Evolutionary conservation across 2,797 vertebrate species (phyloP), one percentile per base, ranked within the genome.

Genomic region (Sebastes ruberrimus): DNA sequence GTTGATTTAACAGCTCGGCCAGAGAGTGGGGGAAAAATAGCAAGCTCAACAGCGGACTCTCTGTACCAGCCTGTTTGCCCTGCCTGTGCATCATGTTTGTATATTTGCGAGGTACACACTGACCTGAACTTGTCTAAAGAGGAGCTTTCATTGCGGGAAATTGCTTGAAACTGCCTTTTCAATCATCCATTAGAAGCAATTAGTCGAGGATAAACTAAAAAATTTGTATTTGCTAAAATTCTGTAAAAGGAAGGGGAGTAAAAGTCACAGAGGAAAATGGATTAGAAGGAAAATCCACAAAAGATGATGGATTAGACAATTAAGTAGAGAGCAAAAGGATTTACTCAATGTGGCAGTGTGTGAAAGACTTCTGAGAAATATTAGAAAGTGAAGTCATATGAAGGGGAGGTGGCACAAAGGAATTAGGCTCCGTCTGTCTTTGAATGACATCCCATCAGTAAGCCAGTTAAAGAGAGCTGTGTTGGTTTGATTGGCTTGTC

Each of bases 391-490:
- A 64, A 70, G 59, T 72, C 20, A 57, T 69, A 53, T 53, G 14
- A 78, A 72, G 56, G 46, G 16, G 65, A 68, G 52, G 74, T 56
- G 71, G 77, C 78, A 80, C 84, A 88, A 80, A 88, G 55, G 76
- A 92, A 91, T 91, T 85, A 27, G 59, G 71, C 71, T 25, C 68
- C 52, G 57, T 55, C 55, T 46, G 42, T 46, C 42, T 76, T 82
- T 77, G 85, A 91, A 87, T 81, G 86, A 78, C 80, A 84, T 90
- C 83, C 85, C 81, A 89, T 57, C 67, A 27, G 71, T 82, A 82
- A 92, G 83, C 80, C 84, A 64, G 69, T 86, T 89, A 88, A 74
- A 85, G 65, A 87, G 82, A 74, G 53, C 14, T 6, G 59, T 46
- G 59, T 6, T 22, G 67, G 70, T 90, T 89, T 91, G 71, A 85